Conservation (phyloP, 2,888 invertebrate species). For the Cerastis leucographa region DNA sequence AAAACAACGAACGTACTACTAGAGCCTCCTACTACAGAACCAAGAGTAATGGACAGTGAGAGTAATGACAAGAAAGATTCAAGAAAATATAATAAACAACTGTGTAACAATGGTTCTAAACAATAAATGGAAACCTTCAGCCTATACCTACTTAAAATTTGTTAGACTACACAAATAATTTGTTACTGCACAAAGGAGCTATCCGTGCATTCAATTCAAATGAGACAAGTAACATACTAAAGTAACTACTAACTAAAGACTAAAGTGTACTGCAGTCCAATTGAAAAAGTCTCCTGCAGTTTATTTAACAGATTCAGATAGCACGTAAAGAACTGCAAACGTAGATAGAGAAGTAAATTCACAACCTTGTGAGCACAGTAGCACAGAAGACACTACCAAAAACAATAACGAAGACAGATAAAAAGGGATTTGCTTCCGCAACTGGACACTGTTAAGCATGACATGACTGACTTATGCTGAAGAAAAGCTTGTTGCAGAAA, state of each 20-base stretch:
- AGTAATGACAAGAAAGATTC: neutral
- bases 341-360: neutral
- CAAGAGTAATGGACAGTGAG: neutral
- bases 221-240: slow-evolving; percentile 2
- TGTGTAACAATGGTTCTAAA: neutral
- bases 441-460: neutral
- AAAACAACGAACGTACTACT: too few relatives aligned
- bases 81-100: neutral
- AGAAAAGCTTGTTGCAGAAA: neutral
- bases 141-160: neutral
- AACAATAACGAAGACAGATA: neutral
- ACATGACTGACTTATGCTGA: neutral
- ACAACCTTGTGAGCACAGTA: neutral
- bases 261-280: neutral
- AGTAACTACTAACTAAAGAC: neutral
- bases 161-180: slow-evolving; percentile 2
- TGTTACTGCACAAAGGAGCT: slow-evolving; percentile 13
- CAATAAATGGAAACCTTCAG: neutral
- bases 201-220: slow-evolving; percentile 39
- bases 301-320: neutral
- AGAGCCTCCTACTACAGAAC: neutral
- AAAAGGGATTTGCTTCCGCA: neutral
- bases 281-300: neutral
- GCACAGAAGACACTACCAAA: neutral
- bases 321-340: neutral